Percentiles rank a stretch among this genome's conserved stretches.
phyloP scores from a whole-genome alignment of 2,888 invertebrate genomes.

The Eudasyphora cyanicolor region DNA sequence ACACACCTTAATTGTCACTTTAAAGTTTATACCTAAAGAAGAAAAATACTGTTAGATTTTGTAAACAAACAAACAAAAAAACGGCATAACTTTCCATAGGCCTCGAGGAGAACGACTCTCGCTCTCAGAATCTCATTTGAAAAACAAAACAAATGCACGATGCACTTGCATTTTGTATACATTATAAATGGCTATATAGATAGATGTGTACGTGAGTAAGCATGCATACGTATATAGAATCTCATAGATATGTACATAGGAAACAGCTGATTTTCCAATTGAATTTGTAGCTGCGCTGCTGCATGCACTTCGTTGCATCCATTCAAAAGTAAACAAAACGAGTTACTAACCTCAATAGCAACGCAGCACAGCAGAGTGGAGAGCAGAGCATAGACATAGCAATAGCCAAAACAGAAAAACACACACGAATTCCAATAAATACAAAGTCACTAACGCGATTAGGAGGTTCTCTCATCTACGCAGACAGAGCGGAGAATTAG shows the following conservation, averaged over 20 bases:
- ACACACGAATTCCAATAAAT: constrained; percentile 40
- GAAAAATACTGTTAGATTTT: background rate
- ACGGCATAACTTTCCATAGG: background rate
- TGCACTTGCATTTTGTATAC: background rate
- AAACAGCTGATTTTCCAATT: constrained; percentile 53
- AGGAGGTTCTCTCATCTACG: constrained; percentile 12
- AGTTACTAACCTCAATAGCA: constrained; percentile 46
- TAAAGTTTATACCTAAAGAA: too few relatives aligned
- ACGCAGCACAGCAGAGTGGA: background rate
- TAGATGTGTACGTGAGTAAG: background rate
- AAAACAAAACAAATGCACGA: constrained; percentile 28
- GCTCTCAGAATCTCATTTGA: constrained; percentile 28
- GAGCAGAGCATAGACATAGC: constrained; percentile 7
- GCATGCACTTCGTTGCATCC: background rate
- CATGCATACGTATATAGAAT: background rate
- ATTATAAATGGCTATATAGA: background rate
- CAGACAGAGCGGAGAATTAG: background rate
- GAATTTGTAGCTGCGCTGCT: constrained; percentile 14
- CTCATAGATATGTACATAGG: background rate
- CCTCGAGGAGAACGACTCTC: background rate
- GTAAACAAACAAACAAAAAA: background rate
- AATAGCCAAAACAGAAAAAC: constrained; percentile 1
- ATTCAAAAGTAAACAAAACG: constrained; percentile 31
- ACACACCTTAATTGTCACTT: too few relatives aligned
- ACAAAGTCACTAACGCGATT: constrained; percentile 32